A percentile compares a stretch with the other conserved stretches of the same genome.
These are phyloP conservation scores for Nasua narica DNA, from an alignment of 2,797 vertebrate genomes.

Conservation along the genomic window DNA sequence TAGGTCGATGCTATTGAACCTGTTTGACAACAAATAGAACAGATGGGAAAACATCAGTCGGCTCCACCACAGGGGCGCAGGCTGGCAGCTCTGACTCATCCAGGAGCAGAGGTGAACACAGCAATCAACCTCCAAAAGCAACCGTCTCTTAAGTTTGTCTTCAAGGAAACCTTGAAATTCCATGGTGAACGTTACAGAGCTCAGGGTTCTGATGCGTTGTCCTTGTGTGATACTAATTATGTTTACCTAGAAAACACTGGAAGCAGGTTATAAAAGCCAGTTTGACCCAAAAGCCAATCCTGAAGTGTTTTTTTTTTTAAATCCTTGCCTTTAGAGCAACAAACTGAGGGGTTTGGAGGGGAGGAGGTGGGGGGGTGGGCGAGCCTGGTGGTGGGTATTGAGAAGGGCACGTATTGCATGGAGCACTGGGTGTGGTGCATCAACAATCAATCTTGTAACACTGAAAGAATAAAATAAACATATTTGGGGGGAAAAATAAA, in stretches of 20 bases:
- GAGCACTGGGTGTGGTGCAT: no score
- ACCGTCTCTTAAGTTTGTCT: background rate
- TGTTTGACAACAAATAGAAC: background rate
- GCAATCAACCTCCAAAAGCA: background rate
- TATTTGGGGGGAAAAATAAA: no score
- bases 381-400: no score
- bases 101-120: background rate
- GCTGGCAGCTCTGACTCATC: background rate
- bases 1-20: background rate
- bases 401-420: no score
- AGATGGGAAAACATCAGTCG: conserved; percentile 1
- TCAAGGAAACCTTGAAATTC: background rate
- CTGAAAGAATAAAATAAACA: no score
- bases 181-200: background rate
- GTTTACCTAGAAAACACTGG: background rate
- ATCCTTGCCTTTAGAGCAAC: background rate
- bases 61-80: background rate
- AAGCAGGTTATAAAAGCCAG: background rate
- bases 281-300: background rate
- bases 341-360: no score
- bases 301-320: background rate
- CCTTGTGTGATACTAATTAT: background rate
- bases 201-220: background rate
- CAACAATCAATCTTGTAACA: no score
- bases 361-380: no score